Conservation (phyloP, 2,888 invertebrate species). For the Sinopyrophorus schimmeli region DNA sequence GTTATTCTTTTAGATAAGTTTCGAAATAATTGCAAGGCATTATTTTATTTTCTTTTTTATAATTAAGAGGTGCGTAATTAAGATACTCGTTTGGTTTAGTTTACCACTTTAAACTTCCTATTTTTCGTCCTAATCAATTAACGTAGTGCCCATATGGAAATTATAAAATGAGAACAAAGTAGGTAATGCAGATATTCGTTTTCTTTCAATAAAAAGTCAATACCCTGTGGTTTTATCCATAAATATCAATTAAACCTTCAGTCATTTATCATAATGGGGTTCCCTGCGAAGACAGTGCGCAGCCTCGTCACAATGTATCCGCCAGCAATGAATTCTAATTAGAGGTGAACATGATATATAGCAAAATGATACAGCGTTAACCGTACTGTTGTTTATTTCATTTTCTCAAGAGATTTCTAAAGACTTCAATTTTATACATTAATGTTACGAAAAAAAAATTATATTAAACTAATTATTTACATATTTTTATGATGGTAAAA, state of each 20-base stretch:
- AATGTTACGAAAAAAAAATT: no score
- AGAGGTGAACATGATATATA: constrained; percentile 36
- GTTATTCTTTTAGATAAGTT: background rate
- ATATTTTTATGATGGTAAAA: no score
- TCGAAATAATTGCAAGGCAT: background rate
- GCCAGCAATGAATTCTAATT: constrained; percentile 37
- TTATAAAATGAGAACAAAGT: background rate
- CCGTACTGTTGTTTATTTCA: constrained; percentile 29
- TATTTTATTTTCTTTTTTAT: no score
- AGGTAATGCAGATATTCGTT: constrained; percentile 7
- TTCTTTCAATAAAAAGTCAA: constrained; percentile 25
- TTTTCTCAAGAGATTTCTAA: constrained; percentile 22
- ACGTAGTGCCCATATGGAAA: no score
- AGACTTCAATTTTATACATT: background rate
- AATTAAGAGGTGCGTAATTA: no score
- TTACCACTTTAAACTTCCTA: constrained; percentile 1
- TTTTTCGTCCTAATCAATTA: constrained; percentile 2
- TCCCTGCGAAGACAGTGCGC: constrained; percentile 26
- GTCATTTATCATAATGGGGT: constrained; percentile 36
- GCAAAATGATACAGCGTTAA: constrained; percentile 34
- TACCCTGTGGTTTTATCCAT: constrained; percentile 29
- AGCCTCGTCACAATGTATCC: constrained; percentile 29
- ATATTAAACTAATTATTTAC: no score
- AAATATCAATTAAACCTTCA: constrained; percentile 37
- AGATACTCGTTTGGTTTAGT: background rate